Conservation (phyloP, 2,113 vertebrate genomes). For the Protomyctophum bolini region DNA sequence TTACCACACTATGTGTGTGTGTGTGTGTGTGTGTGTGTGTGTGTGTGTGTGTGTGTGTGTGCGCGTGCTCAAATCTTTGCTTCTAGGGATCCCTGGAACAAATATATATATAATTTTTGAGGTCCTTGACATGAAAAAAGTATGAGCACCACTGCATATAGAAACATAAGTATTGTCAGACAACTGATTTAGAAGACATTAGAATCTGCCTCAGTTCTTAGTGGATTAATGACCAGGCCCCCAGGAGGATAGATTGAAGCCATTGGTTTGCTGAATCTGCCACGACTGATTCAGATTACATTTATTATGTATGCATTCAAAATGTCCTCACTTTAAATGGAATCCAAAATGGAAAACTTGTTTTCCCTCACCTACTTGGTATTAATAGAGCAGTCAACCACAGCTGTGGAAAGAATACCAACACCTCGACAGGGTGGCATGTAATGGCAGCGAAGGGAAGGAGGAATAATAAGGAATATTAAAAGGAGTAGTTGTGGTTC, state of each 20-base stretch:
- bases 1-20: no score
- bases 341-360: conserved; percentile 2
- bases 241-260: conserved; percentile 72
- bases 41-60: no score
- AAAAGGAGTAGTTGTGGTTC: neutral
- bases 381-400: neutral
- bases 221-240: conserved; percentile 68
- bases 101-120: no score
- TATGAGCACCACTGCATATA: no score
- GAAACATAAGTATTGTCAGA: no score
- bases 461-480: neutral
- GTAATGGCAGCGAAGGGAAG: neutral
- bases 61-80: no score
- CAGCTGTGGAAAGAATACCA: neutral
- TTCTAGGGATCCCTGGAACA: no score
- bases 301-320: conserved; percentile 49
- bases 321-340: conserved; percentile 28
- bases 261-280: conserved; percentile 55
- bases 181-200: no score
- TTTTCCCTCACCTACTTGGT: neutral
- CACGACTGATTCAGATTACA: conserved; percentile 34
- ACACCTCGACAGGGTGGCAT: conserved; percentile 1
- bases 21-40: no score
- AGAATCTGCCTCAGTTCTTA: no score
- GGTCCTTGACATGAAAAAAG: no score